These are phyloP conservation scores for Lasioglossum vierecki DNA, from an alignment of 2,888 invertebrate genomes.

Conservation along the genomic window DNA sequence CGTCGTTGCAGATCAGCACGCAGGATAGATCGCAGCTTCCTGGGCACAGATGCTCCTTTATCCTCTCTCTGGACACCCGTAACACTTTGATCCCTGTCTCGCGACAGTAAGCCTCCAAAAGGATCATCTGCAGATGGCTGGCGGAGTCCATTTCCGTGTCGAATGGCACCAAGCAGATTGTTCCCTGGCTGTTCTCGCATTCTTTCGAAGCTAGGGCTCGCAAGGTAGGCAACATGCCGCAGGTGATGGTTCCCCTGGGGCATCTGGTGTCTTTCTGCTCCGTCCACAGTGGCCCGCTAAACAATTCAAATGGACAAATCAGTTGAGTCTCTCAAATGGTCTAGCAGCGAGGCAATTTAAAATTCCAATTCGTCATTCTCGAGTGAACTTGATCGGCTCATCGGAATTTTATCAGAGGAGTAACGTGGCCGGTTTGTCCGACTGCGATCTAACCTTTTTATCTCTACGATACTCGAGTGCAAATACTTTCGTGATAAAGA, in stretches of 20 bases:
- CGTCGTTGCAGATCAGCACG: slow-evolving; percentile 70
- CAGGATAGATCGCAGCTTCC: slow-evolving; percentile 75
- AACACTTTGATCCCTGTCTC: slow-evolving; percentile 92
- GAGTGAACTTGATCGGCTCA: too few species aligned
- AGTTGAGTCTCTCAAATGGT: neutral
- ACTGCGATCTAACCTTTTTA: neutral
- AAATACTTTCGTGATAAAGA: neutral
- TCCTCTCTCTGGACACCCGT: slow-evolving; percentile 85
- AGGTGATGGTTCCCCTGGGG: slow-evolving; percentile 83
- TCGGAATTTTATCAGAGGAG: too few species aligned
- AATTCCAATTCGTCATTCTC: neutral
- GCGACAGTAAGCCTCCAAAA: slow-evolving; percentile 91
- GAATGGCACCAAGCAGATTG: slow-evolving; percentile 86
- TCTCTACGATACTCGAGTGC: neutral
- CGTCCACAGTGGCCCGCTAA: slow-evolving; percentile 70
- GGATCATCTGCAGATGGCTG: slow-evolving; percentile 91
- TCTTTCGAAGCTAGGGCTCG: slow-evolving; percentile 87
- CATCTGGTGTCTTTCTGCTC: slow-evolving; percentile 54
- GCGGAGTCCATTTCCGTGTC: slow-evolving; percentile 89
- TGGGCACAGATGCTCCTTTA: slow-evolving; percentile 72
- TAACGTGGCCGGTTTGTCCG: neutral
- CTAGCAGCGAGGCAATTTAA: neutral
- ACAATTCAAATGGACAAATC: slow-evolving; percentile 33
- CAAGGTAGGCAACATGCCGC: slow-evolving; percentile 88
- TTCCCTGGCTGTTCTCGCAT: slow-evolving; percentile 83